Conservation (phyloP, 2,113 vertebrate species). For the Microtus oregoni region DNA sequence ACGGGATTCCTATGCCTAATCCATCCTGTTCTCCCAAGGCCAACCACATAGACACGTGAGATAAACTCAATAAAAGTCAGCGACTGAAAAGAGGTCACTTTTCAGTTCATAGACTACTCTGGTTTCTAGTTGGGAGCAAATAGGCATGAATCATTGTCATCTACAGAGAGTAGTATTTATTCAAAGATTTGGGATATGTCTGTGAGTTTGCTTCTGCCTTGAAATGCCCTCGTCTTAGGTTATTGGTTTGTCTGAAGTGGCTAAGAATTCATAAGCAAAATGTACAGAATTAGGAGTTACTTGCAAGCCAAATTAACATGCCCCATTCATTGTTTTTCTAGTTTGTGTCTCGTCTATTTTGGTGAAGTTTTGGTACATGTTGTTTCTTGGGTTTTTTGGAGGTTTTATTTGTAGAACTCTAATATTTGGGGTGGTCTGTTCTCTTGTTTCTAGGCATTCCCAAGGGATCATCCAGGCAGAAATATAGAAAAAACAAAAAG, state of each 20-base stretch:
- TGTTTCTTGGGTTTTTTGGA: constrained; percentile 16
- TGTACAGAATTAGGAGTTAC: not conserved
- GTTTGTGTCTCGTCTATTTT: constrained; percentile 42
- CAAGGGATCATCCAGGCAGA: not conserved
- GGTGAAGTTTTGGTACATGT: constrained; percentile 43
- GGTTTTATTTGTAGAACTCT: not conserved
- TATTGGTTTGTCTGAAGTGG: constrained; percentile 16
- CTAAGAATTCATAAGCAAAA: not conserved
- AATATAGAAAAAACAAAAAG: constrained; percentile 63
- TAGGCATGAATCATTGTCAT: not conserved
- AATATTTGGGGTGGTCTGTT: constrained; percentile 43
- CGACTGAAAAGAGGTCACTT: not conserved
- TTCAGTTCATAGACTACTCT: not conserved
- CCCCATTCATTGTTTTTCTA: constrained; percentile 2
- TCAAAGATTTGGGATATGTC: not conserved
- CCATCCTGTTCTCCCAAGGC: not conserved
- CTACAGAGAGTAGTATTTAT: not conserved
- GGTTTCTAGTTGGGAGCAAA: not conserved
- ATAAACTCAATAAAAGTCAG: not conserved
- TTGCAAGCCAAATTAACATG: not conserved
- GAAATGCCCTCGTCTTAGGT: not conserved
- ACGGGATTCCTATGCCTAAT: not conserved
- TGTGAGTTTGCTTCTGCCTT: not conserved
- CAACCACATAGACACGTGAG: not conserved
- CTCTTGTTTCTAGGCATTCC: constrained; percentile 46